Base-by-base conservation (phyloP, 2,888 invertebrate genomes). In the Meandrusa payeni region DNA sequence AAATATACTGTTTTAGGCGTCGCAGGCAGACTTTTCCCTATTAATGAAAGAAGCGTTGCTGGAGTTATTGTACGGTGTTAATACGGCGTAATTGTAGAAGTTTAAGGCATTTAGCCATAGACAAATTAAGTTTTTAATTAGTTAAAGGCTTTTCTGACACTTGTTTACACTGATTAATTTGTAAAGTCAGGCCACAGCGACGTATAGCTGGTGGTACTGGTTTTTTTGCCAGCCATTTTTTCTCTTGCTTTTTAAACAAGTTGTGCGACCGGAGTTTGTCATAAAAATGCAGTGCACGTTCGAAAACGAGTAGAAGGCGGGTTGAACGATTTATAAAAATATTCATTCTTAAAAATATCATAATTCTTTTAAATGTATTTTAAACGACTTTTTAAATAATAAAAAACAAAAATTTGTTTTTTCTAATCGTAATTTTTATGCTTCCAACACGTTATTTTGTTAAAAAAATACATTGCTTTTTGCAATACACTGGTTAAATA, bases 211-310 rank as follows among this genome's bases (percentile, higher is more conserved):
- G 64, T 55, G 53, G 54, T 59, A 60, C 64, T 46, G 58, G 65
- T 69, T 72, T 71, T 65, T 67, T 60, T n/a, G n/a, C n/a, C 55
- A 54, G 56, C 59, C 58, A 53, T 17, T 59, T 66, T 76, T 76
- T 76, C 73, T 74, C 62, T 68, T 59, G 52, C 53, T 67, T 69
- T 64, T 66, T 34, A 27, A 36, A 29, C 42, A 36, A 54, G 58
- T 59, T 69, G 68, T 70, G 65, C 51, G 70, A 73, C 64, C 65
- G 60, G 61, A 55, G 56, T 36, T 52, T 48, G 39, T 52, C 61
- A 57, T 70, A 65, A 68, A 75, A 72, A 74, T 76, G 74, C 75
- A 70, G 69, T 55, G 60, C 61, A 61, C 69, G 42, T 42, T 42
- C 12, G 23, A 6, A 31, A 42, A 42, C 42, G 11, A 29, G 71